phyloP scores from a whole-genome alignment of 2,113 vertebrate genomes.

The Indicator indicator region DNA sequence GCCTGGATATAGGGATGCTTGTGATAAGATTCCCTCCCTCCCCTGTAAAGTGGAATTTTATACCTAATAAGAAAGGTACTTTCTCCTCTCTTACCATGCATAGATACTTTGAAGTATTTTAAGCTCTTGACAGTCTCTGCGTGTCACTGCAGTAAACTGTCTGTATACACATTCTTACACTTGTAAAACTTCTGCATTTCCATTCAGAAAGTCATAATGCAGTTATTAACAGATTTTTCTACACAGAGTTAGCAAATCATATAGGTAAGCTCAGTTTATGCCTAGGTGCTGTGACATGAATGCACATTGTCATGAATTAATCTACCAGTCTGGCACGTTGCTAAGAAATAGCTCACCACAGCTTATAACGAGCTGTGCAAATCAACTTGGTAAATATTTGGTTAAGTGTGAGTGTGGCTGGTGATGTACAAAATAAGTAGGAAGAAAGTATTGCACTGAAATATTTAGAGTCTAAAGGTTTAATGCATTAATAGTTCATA shows the following conservation, averaged over 20 bases:
- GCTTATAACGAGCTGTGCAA: background rate
- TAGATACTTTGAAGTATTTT: background rate
- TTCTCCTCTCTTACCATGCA: background rate
- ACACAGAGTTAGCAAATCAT: background rate
- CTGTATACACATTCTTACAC: background rate
- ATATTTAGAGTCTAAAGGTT: background rate
- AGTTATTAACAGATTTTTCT: slow-evolving; percentile 34
- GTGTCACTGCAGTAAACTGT: background rate
- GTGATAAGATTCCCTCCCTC: background rate
- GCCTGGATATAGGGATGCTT: background rate
- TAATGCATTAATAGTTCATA: background rate
- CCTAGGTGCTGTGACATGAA: background rate
- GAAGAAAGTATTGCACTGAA: background rate
- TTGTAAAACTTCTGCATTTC: background rate
- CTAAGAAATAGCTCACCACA: background rate
- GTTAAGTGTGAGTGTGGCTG: background rate
- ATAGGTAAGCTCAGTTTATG: background rate
- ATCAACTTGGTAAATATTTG: background rate
- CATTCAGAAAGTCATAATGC: slow-evolving; percentile 12
- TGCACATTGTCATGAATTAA: background rate
- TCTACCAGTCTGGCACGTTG: background rate
- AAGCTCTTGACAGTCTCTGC: background rate
- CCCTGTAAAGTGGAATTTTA: background rate
- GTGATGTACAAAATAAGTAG: background rate
- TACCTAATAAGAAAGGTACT: background rate